Conservation (phyloP, 1,140 invertebrate species). For the Panulirus ornatus region DNA sequence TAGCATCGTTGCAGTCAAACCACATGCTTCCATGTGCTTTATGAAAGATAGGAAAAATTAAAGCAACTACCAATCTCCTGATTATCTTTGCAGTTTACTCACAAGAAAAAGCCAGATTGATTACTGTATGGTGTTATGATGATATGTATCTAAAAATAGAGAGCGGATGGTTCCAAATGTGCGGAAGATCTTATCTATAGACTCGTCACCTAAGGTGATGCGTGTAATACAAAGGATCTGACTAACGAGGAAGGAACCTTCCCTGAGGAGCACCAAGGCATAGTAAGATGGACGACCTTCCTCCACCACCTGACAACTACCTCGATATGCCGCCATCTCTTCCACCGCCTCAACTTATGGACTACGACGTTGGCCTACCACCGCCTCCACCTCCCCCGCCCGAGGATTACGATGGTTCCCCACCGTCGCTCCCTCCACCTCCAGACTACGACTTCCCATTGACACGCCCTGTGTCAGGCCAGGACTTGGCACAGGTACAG, state of each 20-base stretch:
- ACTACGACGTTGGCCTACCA: not conserved
- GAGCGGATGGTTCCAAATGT: too few relatives aligned
- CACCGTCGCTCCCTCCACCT: not conserved
- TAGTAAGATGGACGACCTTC: not conserved
- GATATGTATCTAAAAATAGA: not conserved
- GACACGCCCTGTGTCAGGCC: too few relatives aligned
- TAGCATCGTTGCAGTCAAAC: too few relatives aligned
- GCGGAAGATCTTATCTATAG: not conserved
- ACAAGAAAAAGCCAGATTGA: too few relatives aligned
- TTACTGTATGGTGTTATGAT: not conserved
- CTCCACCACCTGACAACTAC: slow-evolving; percentile 38
- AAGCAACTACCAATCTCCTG: too few relatives aligned
- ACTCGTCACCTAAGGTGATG: not conserved
- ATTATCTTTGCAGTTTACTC: too few relatives aligned
- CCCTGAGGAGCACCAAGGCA: not conserved
- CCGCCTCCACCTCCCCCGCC: slow-evolving; percentile 30
- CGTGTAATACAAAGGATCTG: not conserved
- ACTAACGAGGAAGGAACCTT: not conserved
- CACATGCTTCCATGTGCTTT: too few relatives aligned
- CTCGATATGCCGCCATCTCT: not conserved
- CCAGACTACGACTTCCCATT: too few relatives aligned
- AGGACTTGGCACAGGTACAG: too few relatives aligned
- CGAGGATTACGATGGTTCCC: not conserved
- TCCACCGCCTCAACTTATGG: slow-evolving; percentile 13
- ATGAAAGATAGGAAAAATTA: too few relatives aligned